Conservation (phyloP, 2,888 invertebrate genomes). For the Heliconius ethilla region DNA sequence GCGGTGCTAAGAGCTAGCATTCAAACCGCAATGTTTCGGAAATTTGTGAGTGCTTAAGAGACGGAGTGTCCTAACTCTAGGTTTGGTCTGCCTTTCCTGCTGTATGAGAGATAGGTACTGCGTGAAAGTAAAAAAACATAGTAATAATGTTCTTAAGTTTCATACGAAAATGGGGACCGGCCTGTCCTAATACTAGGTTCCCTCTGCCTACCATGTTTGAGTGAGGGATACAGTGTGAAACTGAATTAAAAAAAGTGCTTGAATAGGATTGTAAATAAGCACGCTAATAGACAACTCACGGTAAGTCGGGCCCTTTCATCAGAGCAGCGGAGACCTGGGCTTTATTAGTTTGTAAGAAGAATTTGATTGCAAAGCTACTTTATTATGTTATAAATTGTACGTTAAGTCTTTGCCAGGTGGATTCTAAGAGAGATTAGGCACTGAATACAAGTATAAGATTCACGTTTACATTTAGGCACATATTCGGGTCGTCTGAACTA, state of each 20-base stretch:
- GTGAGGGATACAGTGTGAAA: neutral
- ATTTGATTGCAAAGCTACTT: constrained; percentile 37
- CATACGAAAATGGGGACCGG: too few species aligned
- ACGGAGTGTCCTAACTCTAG: too few species aligned
- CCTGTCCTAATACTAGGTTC: too few species aligned
- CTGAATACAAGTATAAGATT: neutral
- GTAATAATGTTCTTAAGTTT: too few species aligned
- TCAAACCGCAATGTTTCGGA: too few species aligned
- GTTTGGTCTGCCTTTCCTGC: too few species aligned
- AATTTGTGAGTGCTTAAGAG: too few species aligned
- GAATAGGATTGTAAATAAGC: neutral
- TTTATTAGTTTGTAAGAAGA: constrained; percentile 42
- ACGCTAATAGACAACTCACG: constrained; percentile 10
- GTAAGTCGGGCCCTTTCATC: constrained; percentile 34
- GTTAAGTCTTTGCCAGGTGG: constrained; percentile 38
- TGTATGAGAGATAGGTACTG: too few species aligned
- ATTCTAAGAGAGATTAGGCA: constrained; percentile 7
- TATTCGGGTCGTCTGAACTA: too few species aligned
- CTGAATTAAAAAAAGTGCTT: neutral
- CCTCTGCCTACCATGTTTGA: neutral
- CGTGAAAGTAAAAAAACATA: too few species aligned
- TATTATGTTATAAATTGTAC: constrained; percentile 38
- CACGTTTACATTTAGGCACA: too few species aligned
- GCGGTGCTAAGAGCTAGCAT: too few species aligned
- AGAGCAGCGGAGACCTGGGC: constrained; percentile 4